These are phyloP conservation scores for Tribolium castaneum DNA, from an alignment of 1,140 invertebrate genomes.

Conservation along the genomic window DNA sequence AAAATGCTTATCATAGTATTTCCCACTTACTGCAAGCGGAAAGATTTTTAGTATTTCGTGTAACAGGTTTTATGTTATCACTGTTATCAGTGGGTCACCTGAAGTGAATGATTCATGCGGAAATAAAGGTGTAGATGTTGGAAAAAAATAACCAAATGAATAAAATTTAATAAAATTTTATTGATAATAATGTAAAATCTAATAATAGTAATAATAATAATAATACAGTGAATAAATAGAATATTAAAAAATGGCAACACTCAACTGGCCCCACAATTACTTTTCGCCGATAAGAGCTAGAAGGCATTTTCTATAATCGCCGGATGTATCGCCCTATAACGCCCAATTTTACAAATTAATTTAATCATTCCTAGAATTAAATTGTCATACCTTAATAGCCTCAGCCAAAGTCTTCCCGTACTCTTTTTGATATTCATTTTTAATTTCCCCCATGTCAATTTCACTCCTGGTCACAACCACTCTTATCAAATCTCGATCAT, in stretches of 20 bases:
- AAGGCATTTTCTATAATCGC: constrained; percentile 67
- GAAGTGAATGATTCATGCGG: no score
- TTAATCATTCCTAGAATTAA: neutral
- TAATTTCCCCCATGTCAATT: constrained; percentile 89
- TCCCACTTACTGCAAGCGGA: no score
- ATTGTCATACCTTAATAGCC: constrained; percentile 76
- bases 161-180: no score
- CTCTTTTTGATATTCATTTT: constrained; percentile 80
- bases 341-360: no score
- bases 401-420: constrained; percentile 85
- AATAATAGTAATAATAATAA: neutral
- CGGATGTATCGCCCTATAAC: constrained; percentile 66
- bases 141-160: no score
- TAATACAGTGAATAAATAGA: neutral
- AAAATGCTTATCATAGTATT: no score
- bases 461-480: constrained; percentile 85
- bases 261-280: neutral
- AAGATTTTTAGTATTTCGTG: no score
- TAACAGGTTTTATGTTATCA: no score
- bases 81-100: no score
- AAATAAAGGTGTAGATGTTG: no score
- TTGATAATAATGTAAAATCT: neutral
- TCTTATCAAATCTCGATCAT: constrained; percentile 85
- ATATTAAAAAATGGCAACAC: no score
- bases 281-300: constrained; percentile 61